These are phyloP conservation scores for Drosophila ananassae DNA, from an alignment of 1,140 invertebrate genomes.

Conservation along the genomic window DNA sequence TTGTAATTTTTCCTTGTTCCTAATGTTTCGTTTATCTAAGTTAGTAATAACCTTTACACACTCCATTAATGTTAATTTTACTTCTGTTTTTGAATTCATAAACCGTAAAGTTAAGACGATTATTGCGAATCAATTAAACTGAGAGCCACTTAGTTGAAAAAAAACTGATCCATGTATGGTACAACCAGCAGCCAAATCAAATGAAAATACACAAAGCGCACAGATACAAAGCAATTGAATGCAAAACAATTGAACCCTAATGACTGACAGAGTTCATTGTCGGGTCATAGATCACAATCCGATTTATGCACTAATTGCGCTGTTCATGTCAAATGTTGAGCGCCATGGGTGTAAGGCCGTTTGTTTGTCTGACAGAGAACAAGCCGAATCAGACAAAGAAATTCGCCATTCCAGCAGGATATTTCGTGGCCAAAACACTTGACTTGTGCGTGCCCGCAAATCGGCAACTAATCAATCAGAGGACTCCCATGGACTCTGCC, in stretches of 20 bases:
- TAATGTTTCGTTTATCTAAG: too few species aligned
- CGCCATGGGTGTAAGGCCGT: constrained; percentile 9
- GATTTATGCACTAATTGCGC: constrained; percentile 65
- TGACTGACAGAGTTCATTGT: constrained; percentile 52
- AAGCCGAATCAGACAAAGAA: constrained; percentile 37
- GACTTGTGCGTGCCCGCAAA: constrained; percentile 57
- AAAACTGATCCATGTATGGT: constrained; percentile 22
- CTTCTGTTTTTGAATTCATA: not conserved
- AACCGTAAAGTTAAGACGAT: not conserved
- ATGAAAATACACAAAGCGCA: constrained; percentile 18
- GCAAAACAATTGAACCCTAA: constrained; percentile 50
- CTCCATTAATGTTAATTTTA: not conserved
- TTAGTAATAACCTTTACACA: too few species aligned
- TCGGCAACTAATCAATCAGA: constrained; percentile 68
- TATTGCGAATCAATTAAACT: constrained; percentile 19
- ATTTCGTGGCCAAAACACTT: constrained; percentile 51
- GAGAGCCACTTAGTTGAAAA: constrained; percentile 1
- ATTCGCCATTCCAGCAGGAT: constrained; percentile 33
- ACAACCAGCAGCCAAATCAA: constrained; percentile 6
- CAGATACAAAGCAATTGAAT: not conserved
- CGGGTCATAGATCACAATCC: constrained; percentile 39
- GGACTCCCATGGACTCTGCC: constrained; percentile 8
- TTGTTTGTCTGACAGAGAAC: constrained; percentile 39
- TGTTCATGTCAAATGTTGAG: constrained; percentile 50
- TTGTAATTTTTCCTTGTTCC: too few species aligned